Base-by-base conservation (phyloP, 2,888 invertebrate species). In the Psylliodes chrysocephalus region DNA sequence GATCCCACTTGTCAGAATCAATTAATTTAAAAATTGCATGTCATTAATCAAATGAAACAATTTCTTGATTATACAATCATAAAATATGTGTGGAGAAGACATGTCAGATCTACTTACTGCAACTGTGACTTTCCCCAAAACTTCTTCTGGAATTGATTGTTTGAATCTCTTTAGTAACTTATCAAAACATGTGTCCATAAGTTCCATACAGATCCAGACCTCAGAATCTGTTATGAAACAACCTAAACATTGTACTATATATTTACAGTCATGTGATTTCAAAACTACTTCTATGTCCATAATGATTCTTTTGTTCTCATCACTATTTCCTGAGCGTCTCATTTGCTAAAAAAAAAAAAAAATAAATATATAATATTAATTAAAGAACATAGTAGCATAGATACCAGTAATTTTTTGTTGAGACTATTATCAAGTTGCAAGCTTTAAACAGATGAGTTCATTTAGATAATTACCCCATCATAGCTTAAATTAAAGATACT, bases 191-290 rank as follows among this genome's bases (percentile, higher is more conserved):
- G 97, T 96, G 10, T 96, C 92, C 99, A 99, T 99, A 72, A 98
- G 86, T 84, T 99, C 99, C 99, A 99, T 99, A 82, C 98, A 99
- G 79, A 99, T 98, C 96, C 98, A 98, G 0, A 99, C 98, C 82
- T 98, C 97, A 0, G 95, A 92, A 80, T 95, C 95, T 0, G 95
- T 96, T 59, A 99, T 96, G 84, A 99, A 98, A 84, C 96, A 98
- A 40, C 99, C 99, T 77, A 96, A 88, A 82, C 98, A 99, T 81
- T 95, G 90, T 73, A 99, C 98, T 74, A 99, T 99, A 84, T 93
- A 97, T 33, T 93, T 93, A 84, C 98, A 98, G 83, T 96, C 96
- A 78, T 96, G 95, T 17, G 97, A 97, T 72, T 97, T 93, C n/a
- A 97, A 88, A 61, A 99, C 97, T 49, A 99, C 98, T 82, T 98